Percentiles rank a stretch among this genome's conserved stretches.
Evolutionary conservation across 2,113 vertebrate species (phyloP).

Genomic region (sheep (Ovis aries)): DNA sequence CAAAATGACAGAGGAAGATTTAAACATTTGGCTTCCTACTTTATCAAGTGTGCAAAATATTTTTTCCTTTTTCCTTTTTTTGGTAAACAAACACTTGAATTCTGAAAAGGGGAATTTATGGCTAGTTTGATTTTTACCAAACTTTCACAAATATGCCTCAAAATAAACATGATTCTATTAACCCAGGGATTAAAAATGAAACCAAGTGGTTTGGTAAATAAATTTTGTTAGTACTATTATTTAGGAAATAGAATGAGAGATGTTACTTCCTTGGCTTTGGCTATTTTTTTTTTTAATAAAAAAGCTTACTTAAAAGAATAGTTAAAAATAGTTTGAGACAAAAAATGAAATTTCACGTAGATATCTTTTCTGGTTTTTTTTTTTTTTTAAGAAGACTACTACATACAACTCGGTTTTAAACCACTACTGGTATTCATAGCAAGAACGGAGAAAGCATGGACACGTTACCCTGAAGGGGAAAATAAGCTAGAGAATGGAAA

Average conservation of each 20-base stretch:
- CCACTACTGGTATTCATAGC: conserved; percentile 78
- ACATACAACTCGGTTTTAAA: conserved; percentile 71
- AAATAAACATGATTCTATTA: background rate
- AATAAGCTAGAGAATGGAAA: conserved; percentile 83
- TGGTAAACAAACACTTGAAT: conserved; percentile 29
- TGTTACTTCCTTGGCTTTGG: background rate
- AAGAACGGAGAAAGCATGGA: conserved; percentile 80
- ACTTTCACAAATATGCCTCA: conserved; percentile 24
- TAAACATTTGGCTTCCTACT: conserved; percentile 21
- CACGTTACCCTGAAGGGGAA: conserved; percentile 80
- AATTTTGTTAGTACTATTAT: conserved; percentile 25
- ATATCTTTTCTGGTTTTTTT: background rate
- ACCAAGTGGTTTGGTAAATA: background rate
- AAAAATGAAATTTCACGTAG: conserved; percentile 50
- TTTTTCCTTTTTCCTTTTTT: background rate
- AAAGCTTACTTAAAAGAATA: background rate
- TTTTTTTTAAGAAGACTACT: background rate
- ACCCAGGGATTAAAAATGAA: conserved; percentile 47
- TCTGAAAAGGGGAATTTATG: conserved; percentile 12
- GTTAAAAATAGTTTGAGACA: conserved; percentile 18
- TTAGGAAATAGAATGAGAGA: conserved; percentile 18
- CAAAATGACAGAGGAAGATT: conserved; percentile 16
- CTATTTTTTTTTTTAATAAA: background rate
- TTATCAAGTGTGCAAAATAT: background rate
- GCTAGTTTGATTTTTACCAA: conserved; percentile 14